phyloP scores from a whole-genome alignment of 2,797 vertebrate species.

The Anguilla marmorata region DNA sequence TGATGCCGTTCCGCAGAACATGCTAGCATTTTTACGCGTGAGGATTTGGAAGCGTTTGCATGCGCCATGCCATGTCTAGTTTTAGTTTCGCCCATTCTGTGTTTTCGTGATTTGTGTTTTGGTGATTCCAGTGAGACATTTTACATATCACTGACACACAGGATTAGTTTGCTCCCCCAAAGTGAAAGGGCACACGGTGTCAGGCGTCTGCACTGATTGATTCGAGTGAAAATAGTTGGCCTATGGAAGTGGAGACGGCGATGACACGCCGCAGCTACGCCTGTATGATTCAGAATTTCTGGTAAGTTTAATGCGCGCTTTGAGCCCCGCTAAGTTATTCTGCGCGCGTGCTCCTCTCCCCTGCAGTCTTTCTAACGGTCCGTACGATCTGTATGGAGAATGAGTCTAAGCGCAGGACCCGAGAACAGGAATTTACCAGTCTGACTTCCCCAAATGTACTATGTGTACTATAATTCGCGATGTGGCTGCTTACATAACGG shows the following conservation, averaged over 20 bases:
- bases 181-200: not conserved
- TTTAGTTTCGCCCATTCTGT: conserved; percentile 1
- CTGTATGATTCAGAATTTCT: conserved; percentile 32
- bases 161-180: not conserved
- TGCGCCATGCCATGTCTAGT: not conserved
- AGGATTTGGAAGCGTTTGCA: not conserved
- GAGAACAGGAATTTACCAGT: conserved; percentile 10
- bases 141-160: not conserved
- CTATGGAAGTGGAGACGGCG: not conserved
- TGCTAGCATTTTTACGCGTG: not conserved
- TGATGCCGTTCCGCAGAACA: not conserved
- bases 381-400: conserved; percentile 38
- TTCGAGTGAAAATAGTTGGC: conserved; percentile 19
- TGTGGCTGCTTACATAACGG: conserved; percentile 47
- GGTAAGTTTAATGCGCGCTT: conserved; percentile 38
- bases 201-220: not conserved
- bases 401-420: conserved; percentile 41
- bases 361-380: conserved; percentile 24
- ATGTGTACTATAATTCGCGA: conserved; percentile 17
- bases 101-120: not conserved
- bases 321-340: conserved; percentile 38
- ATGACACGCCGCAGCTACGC: conserved; percentile 10
- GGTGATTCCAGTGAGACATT: not conserved
- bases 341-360: conserved; percentile 37
- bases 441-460: conserved; percentile 23